Evolutionary conservation across 2,888 invertebrate species (phyloP).

Genomic region (Daptonema setosum): DNA sequence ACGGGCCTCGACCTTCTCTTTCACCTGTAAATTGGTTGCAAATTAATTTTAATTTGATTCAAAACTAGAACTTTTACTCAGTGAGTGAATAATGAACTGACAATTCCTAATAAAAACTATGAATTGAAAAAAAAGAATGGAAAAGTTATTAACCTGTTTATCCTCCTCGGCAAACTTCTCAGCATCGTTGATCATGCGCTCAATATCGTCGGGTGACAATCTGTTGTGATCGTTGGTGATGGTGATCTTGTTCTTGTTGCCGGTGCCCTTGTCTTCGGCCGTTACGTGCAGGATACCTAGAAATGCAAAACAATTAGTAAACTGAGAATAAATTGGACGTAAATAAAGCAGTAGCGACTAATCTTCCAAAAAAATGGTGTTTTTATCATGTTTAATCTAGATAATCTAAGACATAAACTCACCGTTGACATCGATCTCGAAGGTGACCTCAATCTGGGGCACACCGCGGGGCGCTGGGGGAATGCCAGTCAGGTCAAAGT

Average conservation of each 20-base stretch:
- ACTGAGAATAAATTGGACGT: no score
- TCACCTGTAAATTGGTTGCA: slow-evolving; percentile 37
- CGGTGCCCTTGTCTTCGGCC: slow-evolving; percentile 96
- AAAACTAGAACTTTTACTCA: no score
- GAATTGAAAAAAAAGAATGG: background rate
- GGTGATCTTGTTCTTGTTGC: slow-evolving; percentile 91
- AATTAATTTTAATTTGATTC: no score
- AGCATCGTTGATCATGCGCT: slow-evolving; percentile 94
- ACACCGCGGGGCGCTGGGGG: slow-evolving; percentile 35
- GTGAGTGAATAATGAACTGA: no score
- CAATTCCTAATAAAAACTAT: no score
- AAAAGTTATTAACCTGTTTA: slow-evolving; percentile 53
- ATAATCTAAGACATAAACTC: background rate
- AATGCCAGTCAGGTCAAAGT: slow-evolving; percentile 53
- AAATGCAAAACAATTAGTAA: background rate
- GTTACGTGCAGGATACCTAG: slow-evolving; percentile 42
- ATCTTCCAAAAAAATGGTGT: no score
- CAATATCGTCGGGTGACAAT: slow-evolving; percentile 88
- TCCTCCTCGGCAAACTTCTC: slow-evolving; percentile 98
- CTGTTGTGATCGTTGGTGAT: slow-evolving; percentile 96
- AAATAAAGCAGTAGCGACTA: no score
- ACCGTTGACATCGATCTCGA: slow-evolving; percentile 37
- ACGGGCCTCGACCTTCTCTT: slow-evolving; percentile 79
- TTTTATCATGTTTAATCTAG: background rate
- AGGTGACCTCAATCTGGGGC: slow-evolving; percentile 30